Base-by-base conservation (phyloP, 2,113 vertebrate genomes). In the Ictalurus punctatus region DNA sequence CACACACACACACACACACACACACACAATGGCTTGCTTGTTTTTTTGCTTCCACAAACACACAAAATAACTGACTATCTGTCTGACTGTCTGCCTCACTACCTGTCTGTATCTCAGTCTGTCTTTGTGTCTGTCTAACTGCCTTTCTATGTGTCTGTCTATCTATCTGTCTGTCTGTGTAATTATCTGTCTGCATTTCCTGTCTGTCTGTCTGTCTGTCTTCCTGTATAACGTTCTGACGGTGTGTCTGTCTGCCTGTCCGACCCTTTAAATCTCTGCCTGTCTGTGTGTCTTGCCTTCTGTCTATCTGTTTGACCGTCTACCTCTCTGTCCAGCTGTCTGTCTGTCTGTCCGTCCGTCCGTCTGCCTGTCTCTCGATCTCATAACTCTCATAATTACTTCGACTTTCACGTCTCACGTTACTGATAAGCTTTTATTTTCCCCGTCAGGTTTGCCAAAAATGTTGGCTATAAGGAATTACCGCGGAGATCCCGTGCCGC, bases 401-500 rank as follows among this genome's bases (percentile, higher is more conserved):
- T 9, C 17, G 8, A 3, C 34, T 8, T 16, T 56, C 25, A 7
- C 5, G 16, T 19, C n/a, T 80, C 30, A 8, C 48, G 25, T 78
- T 2, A 48, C 27, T n/a, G 27, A 80, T 8, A 54, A 13, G 27
- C 0, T 58, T 30, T 34, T 58, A 19, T 37, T 34, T 59, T 23
- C 17, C 1, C 9, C 30, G 12, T n/a, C 91, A 99, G 98, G 97
- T 92, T 95, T 97, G 91, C 98, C 98, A 30, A 99, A 97, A 95
- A 97, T 99, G 98, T 94, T 97, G 92, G 98, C 97, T 0, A 97
- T 97, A 93, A 95, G 95, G 91, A 97, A 94, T 93, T 99, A 99
- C 86, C 93, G 16, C 0, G 98, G 98, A 0, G 89, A 92, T 1
- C 98, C 98, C 0, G 95, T 95, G 61, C 98, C 98, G 0, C 80